Evolutionary conservation across 1,140 invertebrate genomes (phyloP).

Genomic region (Polyergus mexicanus): DNA sequence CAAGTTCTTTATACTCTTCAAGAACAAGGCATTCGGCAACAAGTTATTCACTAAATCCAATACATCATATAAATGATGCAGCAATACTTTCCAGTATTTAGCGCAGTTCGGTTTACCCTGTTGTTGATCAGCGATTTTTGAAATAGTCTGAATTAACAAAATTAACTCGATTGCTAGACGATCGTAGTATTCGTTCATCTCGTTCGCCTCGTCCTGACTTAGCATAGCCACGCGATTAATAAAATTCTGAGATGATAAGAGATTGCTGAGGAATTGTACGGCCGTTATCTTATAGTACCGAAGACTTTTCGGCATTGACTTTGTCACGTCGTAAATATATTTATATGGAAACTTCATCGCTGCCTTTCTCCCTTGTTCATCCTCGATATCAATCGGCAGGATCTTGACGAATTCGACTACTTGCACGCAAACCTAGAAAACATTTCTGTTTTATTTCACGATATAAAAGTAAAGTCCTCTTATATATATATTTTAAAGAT

Average conservation of each 20-base stretch:
- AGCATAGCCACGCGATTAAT: slow-evolving; percentile 88
- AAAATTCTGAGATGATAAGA: slow-evolving; percentile 90
- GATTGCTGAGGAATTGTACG: slow-evolving; percentile 90
- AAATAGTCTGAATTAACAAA: slow-evolving; percentile 89
- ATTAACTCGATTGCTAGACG: slow-evolving; percentile 90
- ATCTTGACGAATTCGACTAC: slow-evolving; percentile 89
- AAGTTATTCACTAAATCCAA: slow-evolving; percentile 92
- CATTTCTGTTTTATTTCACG: background rate
- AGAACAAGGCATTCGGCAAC: slow-evolving; percentile 92
- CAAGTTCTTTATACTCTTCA: slow-evolving; percentile 91
- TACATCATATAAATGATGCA: slow-evolving; percentile 92
- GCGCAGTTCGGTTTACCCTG: slow-evolving; percentile 86
- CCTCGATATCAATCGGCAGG: slow-evolving; percentile 90
- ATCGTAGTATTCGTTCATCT: slow-evolving; percentile 89
- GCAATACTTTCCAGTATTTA: slow-evolving; percentile 93
- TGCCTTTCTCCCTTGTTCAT: slow-evolving; percentile 80
- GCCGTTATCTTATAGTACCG: slow-evolving; percentile 94
- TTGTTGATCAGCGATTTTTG: slow-evolving; percentile 87
- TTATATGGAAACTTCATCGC: slow-evolving; percentile 79
- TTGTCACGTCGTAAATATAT: slow-evolving; percentile 90
- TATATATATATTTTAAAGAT: slow-evolving; percentile 13
- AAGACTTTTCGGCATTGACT: slow-evolving; percentile 91
- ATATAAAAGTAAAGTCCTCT: background rate
- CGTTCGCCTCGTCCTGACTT: slow-evolving; percentile 81
- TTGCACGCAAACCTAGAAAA: slow-evolving; percentile 88